phyloP scores from a whole-genome alignment of 2,888 invertebrate species.

The Tholera decimalis region DNA sequence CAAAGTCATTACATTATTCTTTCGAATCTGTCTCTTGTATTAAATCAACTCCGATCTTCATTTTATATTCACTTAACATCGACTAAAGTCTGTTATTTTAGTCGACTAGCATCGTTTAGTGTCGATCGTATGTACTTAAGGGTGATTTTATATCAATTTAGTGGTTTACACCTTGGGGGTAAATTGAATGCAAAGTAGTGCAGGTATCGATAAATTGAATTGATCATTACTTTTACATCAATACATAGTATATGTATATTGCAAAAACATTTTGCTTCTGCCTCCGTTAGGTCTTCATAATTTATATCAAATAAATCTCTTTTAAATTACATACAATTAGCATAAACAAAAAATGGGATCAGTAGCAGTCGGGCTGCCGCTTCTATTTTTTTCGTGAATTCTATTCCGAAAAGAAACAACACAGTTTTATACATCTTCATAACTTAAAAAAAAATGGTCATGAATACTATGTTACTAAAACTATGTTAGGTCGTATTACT shows the following conservation, averaged over 20 bases:
- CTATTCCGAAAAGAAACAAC: too few species aligned
- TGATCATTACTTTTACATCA: not conserved
- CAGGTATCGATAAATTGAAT: conserved; percentile 54
- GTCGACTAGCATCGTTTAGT: conserved; percentile 58
- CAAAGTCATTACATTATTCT: conserved; percentile 36
- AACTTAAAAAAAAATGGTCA: too few species aligned
- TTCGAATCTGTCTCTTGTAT: conserved; percentile 25
- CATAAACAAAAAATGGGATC: too few species aligned
- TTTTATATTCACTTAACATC: conserved; percentile 78
- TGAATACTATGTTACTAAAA: too few species aligned
- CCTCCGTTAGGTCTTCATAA: too few species aligned
- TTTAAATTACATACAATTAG: not conserved
- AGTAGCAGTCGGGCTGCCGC: too few species aligned
- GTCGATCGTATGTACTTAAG: conserved; percentile 60
- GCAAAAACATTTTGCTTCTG: not conserved
- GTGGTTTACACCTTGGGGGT: conserved; percentile 66
- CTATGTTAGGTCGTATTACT: too few species aligned
- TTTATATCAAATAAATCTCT: not conserved
- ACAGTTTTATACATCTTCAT: too few species aligned
- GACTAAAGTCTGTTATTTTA: conserved; percentile 77
- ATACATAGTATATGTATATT: too few species aligned
- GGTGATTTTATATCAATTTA: conserved; percentile 75
- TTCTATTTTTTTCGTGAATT: too few species aligned
- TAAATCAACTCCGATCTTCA: conserved; percentile 57
- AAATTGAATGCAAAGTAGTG: conserved; percentile 37